These are phyloP conservation scores for Adelosebastes latens DNA, from an alignment of 2,797 vertebrate species.

Conservation along the genomic window DNA sequence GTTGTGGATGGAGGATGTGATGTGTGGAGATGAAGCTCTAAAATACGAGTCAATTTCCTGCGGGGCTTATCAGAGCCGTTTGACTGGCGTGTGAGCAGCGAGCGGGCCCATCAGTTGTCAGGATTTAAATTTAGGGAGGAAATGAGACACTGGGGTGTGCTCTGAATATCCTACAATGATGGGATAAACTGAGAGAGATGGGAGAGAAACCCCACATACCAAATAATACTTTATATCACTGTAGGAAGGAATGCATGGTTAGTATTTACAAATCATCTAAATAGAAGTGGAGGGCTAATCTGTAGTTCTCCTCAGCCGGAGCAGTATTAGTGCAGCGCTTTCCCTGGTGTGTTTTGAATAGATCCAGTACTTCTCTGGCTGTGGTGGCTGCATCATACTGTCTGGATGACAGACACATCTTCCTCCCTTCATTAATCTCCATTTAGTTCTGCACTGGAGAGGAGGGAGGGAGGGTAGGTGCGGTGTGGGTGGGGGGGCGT, in stretches of 20 bases:
- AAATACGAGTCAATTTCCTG: constrained; percentile 80
- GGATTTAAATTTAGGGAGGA: constrained; percentile 81
- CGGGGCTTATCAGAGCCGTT: constrained; percentile 73
- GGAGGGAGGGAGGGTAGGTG: constrained; percentile 15
- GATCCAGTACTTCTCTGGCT: constrained; percentile 51
- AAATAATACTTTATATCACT: constrained; percentile 20
- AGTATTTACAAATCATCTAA: constrained; percentile 55
- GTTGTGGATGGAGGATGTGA: constrained; percentile 61
- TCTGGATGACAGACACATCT: constrained; percentile 78
- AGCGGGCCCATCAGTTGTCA: constrained; percentile 74
- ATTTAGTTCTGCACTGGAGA: constrained; percentile 80
- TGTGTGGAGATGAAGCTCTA: constrained; percentile 66
- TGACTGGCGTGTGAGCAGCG: constrained; percentile 74
- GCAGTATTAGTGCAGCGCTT: constrained; percentile 39
- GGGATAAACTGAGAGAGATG: constrained; percentile 37
- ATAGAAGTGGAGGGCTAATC: constrained; percentile 54
- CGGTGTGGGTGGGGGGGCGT: constrained; percentile 6
- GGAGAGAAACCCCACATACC: constrained; percentile 24
- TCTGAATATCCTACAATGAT: constrained; percentile 66
- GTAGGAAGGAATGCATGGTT: constrained; percentile 36
- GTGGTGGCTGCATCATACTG: constrained; percentile 68
- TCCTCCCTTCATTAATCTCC: constrained; percentile 82
- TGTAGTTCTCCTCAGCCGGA: constrained; percentile 46
- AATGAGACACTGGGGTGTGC: constrained; percentile 74
- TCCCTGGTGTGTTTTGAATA: constrained; percentile 58